phyloP scores from a whole-genome alignment of 2,113 vertebrate species.

The rat (Rattus norvegicus) region GRCr8 NC_086027.1:117657001-117657500 shows the following conservation, averaged over 20 bases:
- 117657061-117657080: background rate
- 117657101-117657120: background rate
- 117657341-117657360: background rate
- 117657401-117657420: background rate
- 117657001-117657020: background rate
- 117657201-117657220: background rate
- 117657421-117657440: background rate
- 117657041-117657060: background rate
- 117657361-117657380: background rate
- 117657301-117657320: background rate
- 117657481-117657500: background rate
- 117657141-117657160: background rate
- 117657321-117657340: background rate
- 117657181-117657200: background rate
- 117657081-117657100: background rate
- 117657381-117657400: background rate
- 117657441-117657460: background rate
- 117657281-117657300: background rate
- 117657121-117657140: background rate
- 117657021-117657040: background rate
- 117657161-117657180: background rate
- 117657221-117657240: background rate
- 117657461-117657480: background rate
- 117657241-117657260: background rate
- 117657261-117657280: background rate